These are phyloP conservation scores for Cyanoliseus patagonus DNA, from an alignment of 2,113 vertebrate species.

Conservation along the genomic window DNA sequence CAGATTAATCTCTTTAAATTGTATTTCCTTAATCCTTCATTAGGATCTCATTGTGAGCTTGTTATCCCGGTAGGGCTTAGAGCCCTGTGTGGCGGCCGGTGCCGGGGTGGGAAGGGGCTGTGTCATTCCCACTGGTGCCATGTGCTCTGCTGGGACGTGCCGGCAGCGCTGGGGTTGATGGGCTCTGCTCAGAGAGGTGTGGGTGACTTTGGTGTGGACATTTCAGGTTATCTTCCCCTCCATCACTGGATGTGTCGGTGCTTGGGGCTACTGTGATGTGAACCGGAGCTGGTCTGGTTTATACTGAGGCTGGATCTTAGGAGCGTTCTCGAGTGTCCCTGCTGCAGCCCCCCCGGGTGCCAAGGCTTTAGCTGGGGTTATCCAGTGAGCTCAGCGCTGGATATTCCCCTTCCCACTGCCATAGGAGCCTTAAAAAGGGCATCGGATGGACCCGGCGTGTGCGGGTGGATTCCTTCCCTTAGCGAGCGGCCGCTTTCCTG, in stretches of 20 bases:
- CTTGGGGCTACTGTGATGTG: accelerated
- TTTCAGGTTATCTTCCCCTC: not conserved
- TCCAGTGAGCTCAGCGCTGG: not conserved
- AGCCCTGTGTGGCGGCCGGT: not conserved
- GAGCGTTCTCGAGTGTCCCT: accelerated
- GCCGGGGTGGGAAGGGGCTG: not conserved
- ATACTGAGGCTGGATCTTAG: accelerated
- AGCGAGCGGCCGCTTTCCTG: not conserved
- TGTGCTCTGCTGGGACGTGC: not conserved
- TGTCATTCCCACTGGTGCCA: accelerated
- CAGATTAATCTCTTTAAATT: slow-evolving; percentile 45
- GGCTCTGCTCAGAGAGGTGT: not conserved
- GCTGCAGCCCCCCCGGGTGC: accelerated
- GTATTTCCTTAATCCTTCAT: slow-evolving; percentile 43
- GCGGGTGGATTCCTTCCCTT: not conserved
- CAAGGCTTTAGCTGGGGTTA: not conserved
- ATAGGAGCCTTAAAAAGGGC: not conserved
- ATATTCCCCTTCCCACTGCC: not conserved
- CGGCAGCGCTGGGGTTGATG: accelerated
- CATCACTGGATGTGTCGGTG: accelerated
- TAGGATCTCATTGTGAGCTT: slow-evolving; percentile 62
- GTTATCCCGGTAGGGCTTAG: slow-evolving; percentile 56
- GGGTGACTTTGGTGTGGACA: not conserved
- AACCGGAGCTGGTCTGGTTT: not conserved
- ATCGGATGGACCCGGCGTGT: accelerated